Conservation (phyloP, 2,113 vertebrate genomes). For the Perognathus longimembris region DNA sequence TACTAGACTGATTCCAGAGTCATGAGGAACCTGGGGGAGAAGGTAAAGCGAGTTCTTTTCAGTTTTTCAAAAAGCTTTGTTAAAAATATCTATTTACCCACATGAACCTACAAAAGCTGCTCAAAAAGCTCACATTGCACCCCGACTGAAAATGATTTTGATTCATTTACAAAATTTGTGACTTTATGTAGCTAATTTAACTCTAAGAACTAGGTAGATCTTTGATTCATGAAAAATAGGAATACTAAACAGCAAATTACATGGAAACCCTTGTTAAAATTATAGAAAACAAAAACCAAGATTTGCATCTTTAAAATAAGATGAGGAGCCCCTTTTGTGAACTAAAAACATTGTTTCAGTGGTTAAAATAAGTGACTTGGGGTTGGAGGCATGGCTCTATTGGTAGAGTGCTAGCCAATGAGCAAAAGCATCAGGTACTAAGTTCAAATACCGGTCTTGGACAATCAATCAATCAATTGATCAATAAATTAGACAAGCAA, state of each 20-base stretch:
- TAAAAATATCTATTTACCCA: too few relatives aligned
- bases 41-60: too few relatives aligned
- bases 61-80: too few relatives aligned
- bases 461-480: too few relatives aligned
- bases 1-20: not conserved
- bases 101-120: not conserved
- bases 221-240: not conserved
- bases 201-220: not conserved
- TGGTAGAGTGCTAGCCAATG: too few relatives aligned
- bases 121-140: not conserved
- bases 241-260: conserved; percentile 23
- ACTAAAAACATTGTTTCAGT: not conserved
- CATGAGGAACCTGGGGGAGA: too few relatives aligned
- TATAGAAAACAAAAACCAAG: not conserved
- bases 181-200: not conserved
- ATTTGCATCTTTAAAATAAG: conserved; percentile 1
- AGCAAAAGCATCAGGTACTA: too few relatives aligned
- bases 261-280: not conserved
- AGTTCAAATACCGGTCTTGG: too few relatives aligned
- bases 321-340: not conserved
- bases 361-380: not conserved
- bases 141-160: not conserved
- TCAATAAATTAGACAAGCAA: not conserved
- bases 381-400: too few relatives aligned
- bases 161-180: not conserved